Evolutionary conservation across 1,140 invertebrate species (phyloP).

Genomic region (Choristoneura fumiferana): DNA sequence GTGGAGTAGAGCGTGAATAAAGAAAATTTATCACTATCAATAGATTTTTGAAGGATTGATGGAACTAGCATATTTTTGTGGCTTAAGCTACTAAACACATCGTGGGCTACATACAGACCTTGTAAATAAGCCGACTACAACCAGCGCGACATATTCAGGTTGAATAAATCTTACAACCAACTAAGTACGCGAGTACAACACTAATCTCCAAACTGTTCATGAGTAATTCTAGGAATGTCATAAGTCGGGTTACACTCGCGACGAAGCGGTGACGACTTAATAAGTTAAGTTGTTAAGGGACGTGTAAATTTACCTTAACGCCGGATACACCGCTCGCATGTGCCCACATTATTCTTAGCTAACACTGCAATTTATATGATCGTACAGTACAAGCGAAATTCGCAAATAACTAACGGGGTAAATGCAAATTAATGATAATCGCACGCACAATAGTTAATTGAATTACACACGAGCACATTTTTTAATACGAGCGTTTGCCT

Average conservation of each 20-base stretch:
- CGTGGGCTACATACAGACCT: too few species aligned
- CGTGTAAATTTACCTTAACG: conserved; percentile 71
- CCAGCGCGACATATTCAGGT: too few species aligned
- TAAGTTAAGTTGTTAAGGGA: conserved; percentile 58
- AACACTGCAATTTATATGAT: conserved; percentile 65
- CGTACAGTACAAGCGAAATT: conserved; percentile 42
- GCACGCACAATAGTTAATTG: too few species aligned
- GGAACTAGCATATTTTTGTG: too few species aligned
- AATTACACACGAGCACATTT: too few species aligned
- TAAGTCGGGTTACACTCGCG: conserved; percentile 22
- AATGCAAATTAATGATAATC: not conserved
- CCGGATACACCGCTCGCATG: conserved; percentile 53
- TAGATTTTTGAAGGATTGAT: too few species aligned
- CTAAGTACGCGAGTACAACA: conserved; percentile 18
- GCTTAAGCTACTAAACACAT: too few species aligned
- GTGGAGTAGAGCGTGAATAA: too few species aligned
- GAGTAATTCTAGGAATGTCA: conserved; percentile 34
- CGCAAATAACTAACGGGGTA: not conserved
- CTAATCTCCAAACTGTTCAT: conserved; percentile 20
- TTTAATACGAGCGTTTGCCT: too few species aligned
- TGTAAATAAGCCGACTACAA: too few species aligned
- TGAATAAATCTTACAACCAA: not conserved
- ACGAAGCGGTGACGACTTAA: conserved; percentile 22
- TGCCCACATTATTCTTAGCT: conserved; percentile 69
- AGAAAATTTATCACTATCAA: too few species aligned